phyloP scores from a whole-genome alignment of 2,888 invertebrate genomes.

The Tetramorium bicarinatum region DNA sequence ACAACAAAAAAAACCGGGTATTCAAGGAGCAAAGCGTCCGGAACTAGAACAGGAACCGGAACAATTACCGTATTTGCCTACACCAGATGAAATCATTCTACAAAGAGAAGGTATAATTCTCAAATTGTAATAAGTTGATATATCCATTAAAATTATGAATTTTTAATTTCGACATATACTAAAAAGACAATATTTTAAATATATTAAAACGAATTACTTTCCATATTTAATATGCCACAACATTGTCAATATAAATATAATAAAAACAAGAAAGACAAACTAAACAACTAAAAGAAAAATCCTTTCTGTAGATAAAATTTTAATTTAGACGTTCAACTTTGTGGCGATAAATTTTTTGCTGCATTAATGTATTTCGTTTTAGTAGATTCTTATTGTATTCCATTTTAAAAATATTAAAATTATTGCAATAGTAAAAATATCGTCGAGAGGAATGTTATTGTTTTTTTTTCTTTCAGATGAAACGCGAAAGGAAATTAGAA shows the following conservation, averaged over 20 bases:
- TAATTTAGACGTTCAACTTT: not conserved
- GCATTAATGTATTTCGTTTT: not conserved
- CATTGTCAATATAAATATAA: conserved; percentile 7
- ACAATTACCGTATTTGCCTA: conserved; percentile 84
- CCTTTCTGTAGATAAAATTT: not conserved
- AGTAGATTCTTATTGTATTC: not conserved
- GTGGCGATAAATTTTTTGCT: not conserved
- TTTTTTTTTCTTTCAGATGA: conserved; percentile 85
- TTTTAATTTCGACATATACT: not conserved
- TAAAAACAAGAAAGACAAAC: not conserved
- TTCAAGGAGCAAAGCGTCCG: conserved; percentile 61
- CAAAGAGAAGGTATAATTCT: conserved; percentile 76
- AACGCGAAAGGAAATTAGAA: conserved; percentile 76
- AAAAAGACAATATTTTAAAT: not conserved
- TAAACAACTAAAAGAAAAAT: too few relatives aligned
- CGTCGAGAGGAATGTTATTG: not conserved
- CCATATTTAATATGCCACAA: not conserved
- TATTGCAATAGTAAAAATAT: not conserved
- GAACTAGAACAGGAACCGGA: conserved; percentile 86
- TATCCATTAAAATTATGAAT: not conserved
- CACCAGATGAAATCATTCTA: conserved; percentile 79
- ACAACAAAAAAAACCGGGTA: conserved; percentile 47
- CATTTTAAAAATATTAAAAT: not conserved
- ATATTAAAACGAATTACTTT: not conserved
- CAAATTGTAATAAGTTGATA: not conserved